A percentile compares a stretch with the other conserved stretches of the same genome.
Conservation (phyloP, 2,113 vertebrate species). For the zebrafish (Danio rerio) region DNA sequence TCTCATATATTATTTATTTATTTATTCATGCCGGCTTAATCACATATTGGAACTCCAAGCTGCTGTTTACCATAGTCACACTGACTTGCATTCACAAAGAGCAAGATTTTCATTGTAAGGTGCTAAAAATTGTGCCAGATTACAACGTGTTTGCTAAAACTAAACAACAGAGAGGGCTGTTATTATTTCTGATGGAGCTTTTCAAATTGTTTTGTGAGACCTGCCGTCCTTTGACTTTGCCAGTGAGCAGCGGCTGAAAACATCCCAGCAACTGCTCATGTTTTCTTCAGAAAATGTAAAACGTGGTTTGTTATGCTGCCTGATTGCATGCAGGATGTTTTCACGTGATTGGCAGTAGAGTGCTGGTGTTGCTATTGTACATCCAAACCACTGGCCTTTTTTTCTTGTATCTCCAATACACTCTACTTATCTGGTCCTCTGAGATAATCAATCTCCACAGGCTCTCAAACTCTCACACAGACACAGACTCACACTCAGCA, state of each 20-base stretch:
- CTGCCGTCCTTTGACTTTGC: not conserved
- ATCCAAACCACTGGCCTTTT: not conserved
- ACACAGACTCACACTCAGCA: not conserved
- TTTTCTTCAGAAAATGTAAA: constrained; percentile 2
- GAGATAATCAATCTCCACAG: constrained; percentile 31
- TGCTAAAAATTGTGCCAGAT: not conserved
- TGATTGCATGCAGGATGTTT: constrained; percentile 13
- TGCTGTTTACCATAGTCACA: not conserved
- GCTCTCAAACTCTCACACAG: constrained; percentile 6
- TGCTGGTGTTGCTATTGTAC: not conserved
- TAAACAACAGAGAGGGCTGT: not conserved
- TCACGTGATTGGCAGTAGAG: not conserved
- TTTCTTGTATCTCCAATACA: constrained; percentile 27
- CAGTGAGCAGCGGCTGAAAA: not conserved
- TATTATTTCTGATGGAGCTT: constrained; percentile 10
- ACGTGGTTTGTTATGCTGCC: not conserved
- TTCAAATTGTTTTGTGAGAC: not conserved
- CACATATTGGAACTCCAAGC: not conserved
- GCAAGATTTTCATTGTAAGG: not conserved
- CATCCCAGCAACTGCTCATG: not conserved
- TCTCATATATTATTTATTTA: constrained; percentile 18
- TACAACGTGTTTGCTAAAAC: not conserved
- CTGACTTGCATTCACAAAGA: not conserved
- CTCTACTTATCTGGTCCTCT: constrained; percentile 29
- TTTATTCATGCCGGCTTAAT: not conserved